Evolutionary conservation across 1,140 invertebrate species (phyloP).

Genomic region (Melipona quadrifasciata): DNA sequence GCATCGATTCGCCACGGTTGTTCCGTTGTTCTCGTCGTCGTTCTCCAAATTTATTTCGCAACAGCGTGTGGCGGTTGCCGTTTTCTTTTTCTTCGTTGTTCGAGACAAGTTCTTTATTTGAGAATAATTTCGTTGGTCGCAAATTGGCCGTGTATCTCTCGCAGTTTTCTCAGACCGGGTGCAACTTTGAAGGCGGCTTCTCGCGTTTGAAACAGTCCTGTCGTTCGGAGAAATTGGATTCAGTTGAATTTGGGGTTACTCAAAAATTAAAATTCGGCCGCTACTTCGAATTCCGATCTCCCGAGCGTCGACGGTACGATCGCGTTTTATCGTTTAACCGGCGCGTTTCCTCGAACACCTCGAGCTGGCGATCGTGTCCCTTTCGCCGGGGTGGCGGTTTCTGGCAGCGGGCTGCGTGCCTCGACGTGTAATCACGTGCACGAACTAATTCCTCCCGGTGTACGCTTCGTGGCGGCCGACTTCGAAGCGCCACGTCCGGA

Average conservation of each 20-base stretch:
- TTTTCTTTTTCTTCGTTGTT: too few species aligned
- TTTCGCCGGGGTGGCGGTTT: constrained; percentile 24
- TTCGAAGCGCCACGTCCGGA: constrained; percentile 18
- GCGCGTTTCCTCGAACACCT: background rate
- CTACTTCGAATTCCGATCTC: background rate
- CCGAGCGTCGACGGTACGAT: background rate
- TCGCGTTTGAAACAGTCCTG: too few species aligned
- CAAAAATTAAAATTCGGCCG: too few species aligned
- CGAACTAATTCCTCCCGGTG: constrained; percentile 71
- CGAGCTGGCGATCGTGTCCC: constrained; percentile 15
- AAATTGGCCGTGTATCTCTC: too few species aligned
- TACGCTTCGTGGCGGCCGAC: constrained; percentile 60
- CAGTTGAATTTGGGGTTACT: too few species aligned
- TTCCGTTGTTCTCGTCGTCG: constrained; percentile 2
- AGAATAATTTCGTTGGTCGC: too few species aligned
- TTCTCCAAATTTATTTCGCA: constrained; percentile 21
- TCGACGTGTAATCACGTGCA: constrained; percentile 71
- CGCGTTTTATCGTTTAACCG: constrained; percentile 28
- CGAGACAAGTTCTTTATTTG: too few species aligned
- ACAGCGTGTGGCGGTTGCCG: background rate
- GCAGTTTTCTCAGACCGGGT: too few species aligned
- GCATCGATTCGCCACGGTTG: constrained; percentile 35
- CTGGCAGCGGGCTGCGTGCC: constrained; percentile 66
- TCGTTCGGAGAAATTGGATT: too few species aligned
- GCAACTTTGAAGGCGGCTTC: too few species aligned